Evolutionary conservation across 2,113 vertebrate genomes (phyloP).

Genomic region (Colaptes auratus): DNA sequence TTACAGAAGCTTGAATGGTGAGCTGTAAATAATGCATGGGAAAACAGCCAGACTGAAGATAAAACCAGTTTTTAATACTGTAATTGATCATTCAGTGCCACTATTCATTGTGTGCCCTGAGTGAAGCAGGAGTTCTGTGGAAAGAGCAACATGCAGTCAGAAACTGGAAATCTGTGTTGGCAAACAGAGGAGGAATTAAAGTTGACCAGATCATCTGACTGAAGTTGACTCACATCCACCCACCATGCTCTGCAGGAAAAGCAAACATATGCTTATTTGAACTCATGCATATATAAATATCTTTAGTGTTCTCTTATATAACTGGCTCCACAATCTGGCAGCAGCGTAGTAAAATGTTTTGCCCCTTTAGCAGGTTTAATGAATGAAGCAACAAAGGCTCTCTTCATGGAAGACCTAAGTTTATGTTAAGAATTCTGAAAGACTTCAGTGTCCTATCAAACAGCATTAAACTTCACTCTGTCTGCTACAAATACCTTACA

Average conservation of each 20-base stretch:
- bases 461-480: neutral
- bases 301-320: slow-evolving; percentile 3
- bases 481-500: neutral
- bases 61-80: neutral
- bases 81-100: neutral
- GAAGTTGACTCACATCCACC: slow-evolving; percentile 54
- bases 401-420: neutral
- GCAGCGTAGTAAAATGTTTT: neutral
- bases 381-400: neutral
- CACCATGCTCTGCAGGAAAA: slow-evolving; percentile 14
- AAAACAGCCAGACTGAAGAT: neutral
- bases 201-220: slow-evolving; percentile 53
- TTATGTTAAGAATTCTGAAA: neutral
- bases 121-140: neutral
- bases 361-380: neutral
- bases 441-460: neutral
- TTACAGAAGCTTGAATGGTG: neutral
- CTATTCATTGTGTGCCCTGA: neutral
- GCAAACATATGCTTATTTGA: slow-evolving; percentile 54
- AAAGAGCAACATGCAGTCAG: slow-evolving; percentile 27
- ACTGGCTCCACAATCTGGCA: neutral
- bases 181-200: slow-evolving; percentile 41
- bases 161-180: slow-evolving; percentile 20
- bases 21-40: neutral
- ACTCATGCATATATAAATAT: slow-evolving; percentile 18